These are phyloP conservation scores for Microtus oregoni DNA, from an alignment of 2,113 vertebrate genomes.

Conservation along the genomic window DNA sequence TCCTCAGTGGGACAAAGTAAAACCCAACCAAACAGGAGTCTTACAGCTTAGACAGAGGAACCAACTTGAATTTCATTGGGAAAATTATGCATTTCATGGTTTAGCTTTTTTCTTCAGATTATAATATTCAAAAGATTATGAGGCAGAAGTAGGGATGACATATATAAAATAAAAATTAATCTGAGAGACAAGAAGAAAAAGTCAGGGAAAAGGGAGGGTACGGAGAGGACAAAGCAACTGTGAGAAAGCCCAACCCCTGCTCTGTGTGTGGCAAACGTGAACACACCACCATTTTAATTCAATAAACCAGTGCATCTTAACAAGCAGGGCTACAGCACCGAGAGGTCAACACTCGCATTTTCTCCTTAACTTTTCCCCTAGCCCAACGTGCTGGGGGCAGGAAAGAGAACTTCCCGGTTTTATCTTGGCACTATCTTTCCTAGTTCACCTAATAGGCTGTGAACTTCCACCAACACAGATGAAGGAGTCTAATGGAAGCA, in stretches of 20 bases:
- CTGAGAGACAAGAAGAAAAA: background rate
- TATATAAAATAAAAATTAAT: slow-evolving; percentile 54
- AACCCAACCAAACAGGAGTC: slow-evolving; percentile 37
- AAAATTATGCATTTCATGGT: slow-evolving; percentile 58
- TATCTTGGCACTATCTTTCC: slow-evolving; percentile 66
- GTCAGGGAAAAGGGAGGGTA: background rate
- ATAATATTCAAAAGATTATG: slow-evolving; percentile 55
- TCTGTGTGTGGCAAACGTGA: slow-evolving; percentile 31
- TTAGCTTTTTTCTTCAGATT: slow-evolving; percentile 53
- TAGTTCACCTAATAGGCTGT: slow-evolving; percentile 36
- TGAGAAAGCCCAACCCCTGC: slow-evolving; percentile 27
- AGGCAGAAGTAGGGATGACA: slow-evolving; percentile 7
- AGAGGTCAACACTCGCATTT: slow-evolving; percentile 73
- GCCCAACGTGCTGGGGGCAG: slow-evolving; percentile 26
- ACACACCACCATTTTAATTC: slow-evolving; percentile 62
- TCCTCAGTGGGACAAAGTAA: slow-evolving; percentile 1
- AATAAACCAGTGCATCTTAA: slow-evolving; percentile 72
- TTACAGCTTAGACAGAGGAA: slow-evolving; percentile 44
- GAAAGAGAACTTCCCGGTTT: slow-evolving; percentile 62
- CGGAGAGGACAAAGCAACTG: background rate
- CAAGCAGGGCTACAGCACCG: slow-evolving; percentile 67
- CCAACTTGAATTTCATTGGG: slow-evolving; percentile 37
- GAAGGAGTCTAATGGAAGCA: slow-evolving; percentile 68
- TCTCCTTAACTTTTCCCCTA: slow-evolving; percentile 75
- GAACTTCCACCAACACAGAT: slow-evolving; percentile 54